Percentiles rank a stretch among this genome's conserved stretches.
Conservation (phyloP, 2,797 vertebrate genomes). For the Rhinatrema bivittatum region DNA sequence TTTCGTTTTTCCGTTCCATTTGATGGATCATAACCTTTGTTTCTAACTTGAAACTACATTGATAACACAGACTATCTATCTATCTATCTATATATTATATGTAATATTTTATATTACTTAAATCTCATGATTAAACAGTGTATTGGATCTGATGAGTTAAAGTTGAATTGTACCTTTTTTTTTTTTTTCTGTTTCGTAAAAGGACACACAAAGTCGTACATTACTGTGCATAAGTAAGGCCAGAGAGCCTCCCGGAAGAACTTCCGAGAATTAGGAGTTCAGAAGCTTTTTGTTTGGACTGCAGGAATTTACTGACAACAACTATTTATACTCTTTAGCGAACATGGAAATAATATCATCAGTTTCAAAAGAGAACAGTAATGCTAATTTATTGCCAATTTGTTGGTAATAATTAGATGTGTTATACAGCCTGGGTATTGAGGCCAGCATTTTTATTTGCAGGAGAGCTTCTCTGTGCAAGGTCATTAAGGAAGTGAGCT, state of each 20-base stretch:
- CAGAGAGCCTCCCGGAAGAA: constrained; percentile 41
- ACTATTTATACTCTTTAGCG: constrained; percentile 39
- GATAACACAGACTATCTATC: constrained; percentile 16
- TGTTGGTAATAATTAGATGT: constrained; percentile 67
- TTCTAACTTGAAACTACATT: constrained; percentile 23
- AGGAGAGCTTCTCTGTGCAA: constrained; percentile 47
- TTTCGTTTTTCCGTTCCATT: constrained; percentile 14
- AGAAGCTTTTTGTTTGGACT: constrained; percentile 49
- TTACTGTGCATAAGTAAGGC: constrained; percentile 46
- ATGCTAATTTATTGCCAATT: constrained; percentile 63
- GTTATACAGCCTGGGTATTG: constrained; percentile 63
- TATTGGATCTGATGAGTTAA: constrained; percentile 27
- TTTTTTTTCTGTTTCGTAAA: constrained; percentile 20
- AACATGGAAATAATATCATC: constrained; percentile 56
- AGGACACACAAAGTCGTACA: constrained; percentile 15
- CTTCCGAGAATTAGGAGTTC: constrained; percentile 27
- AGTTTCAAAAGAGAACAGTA: too few relatives aligned
- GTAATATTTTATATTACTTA: too few relatives aligned
- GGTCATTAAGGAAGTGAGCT: constrained; percentile 61
- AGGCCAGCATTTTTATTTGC: constrained; percentile 58
- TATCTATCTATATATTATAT: too few relatives aligned
- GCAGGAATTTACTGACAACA: constrained; percentile 43
- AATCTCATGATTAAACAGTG: neutral
- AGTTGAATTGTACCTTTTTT: constrained; percentile 23
- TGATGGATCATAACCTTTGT: constrained; percentile 17